Base-by-base conservation (phyloP, 2,888 invertebrate species). In the Ochlodes sylvanus region DNA sequence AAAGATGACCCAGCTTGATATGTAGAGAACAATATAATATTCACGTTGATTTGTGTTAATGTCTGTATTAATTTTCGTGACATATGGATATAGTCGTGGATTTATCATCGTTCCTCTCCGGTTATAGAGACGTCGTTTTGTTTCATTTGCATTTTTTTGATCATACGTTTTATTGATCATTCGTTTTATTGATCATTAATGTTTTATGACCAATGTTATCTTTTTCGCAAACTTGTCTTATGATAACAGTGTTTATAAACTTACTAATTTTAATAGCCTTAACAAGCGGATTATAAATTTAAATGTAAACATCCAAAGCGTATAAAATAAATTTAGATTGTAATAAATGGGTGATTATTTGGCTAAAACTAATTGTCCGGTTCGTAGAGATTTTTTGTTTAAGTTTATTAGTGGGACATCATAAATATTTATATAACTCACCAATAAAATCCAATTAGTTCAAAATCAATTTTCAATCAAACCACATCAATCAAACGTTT, bases 1-100 rank as follows among this genome's bases (percentile, higher is more conserved):
- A 88, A 88, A 85, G 80, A 77, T 78, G 77, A 77, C 78, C 82
- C 73, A 75, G 76, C 77, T 77, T 80, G 78, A 70, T 62, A 68
- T 66, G 69, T 71, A 81, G 78, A 83, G 75, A 82, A 83, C 79
- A 79, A 83, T 83, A 75, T 82, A 84, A 75, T 82, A 84, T 83
- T 76, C 80, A 87, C 81, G 81, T 83, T 84, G 85, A 89, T 88
- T 88, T 88, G 82, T 81, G 82, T 87, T 87, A 90, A 91, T 88
- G 85, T 89, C 89, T 91, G 77, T 84, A 90, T 92, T 87, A 88
- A 90, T 91, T 85, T 85, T 84, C 73, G 74, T 77, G 85, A 79
- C 85, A 79, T 85, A 78, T 79, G 83, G 80, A 81, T 80, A 61
- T 63, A 10, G 55, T 70, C 69, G 69, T 69, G 14, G 47, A 47